Conservation (phyloP, 1,140 invertebrate species). For the Euura lappo region DNA sequence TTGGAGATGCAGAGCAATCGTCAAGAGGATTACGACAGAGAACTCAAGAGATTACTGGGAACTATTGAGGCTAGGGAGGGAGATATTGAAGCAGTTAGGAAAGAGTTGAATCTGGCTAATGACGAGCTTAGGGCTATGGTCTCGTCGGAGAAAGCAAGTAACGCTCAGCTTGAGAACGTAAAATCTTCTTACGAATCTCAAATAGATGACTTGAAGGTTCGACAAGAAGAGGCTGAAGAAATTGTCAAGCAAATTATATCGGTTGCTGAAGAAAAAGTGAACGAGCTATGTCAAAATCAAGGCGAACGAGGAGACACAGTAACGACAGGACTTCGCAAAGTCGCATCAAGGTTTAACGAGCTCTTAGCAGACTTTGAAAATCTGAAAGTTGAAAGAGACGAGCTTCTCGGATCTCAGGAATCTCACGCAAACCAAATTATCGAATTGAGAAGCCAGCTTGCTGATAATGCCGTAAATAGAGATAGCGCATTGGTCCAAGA, state of each 20-base stretch:
- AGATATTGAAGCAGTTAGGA: slow-evolving; percentile 25
- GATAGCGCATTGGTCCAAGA: slow-evolving; percentile 30
- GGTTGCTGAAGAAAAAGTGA: background rate
- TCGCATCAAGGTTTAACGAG: background rate
- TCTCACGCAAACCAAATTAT: background rate
- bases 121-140: slow-evolving; percentile 27
- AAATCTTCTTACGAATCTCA: slow-evolving; percentile 20
- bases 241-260: slow-evolving; percentile 9
- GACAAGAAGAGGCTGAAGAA: slow-evolving; percentile 10
- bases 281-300: background rate
- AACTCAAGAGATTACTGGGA: slow-evolving; percentile 29
- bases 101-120: slow-evolving; percentile 22
- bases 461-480: background rate
- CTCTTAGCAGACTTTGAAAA: slow-evolving; percentile 4
- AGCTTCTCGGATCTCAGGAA: background rate
- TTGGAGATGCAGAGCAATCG: slow-evolving; percentile 9
- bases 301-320: background rate
- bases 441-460: background rate
- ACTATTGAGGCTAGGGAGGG: slow-evolving; percentile 21
- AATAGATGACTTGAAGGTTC: slow-evolving; percentile 23
- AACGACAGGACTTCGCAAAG: background rate
- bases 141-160: slow-evolving; percentile 20
- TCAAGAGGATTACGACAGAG: background rate
- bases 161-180: slow-evolving; percentile 32
- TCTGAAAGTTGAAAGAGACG: background rate